phyloP scores from a whole-genome alignment of 2,888 invertebrate genomes.

The Troilus luridus region DNA sequence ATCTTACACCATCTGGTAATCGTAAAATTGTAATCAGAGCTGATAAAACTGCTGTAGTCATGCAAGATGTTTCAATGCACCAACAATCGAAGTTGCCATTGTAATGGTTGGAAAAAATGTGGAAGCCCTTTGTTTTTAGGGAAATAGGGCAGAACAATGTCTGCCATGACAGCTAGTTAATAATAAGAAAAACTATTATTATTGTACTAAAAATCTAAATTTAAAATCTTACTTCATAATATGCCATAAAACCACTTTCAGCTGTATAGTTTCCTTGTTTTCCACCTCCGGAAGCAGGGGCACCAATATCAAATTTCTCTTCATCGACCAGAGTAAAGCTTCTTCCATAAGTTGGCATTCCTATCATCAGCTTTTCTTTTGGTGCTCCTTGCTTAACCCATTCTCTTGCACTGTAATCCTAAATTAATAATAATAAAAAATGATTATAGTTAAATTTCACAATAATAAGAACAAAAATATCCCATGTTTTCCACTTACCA shows the following conservation, averaged over 20 bases:
- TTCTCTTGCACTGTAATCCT: constrained; percentile 91
- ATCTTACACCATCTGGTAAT: too few species aligned
- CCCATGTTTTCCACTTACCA: constrained; percentile 74
- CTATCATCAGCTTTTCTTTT: constrained; percentile 93
- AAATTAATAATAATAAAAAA: constrained; percentile 52
- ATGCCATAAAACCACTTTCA: constrained; percentile 95
- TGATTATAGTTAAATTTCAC: not conserved
- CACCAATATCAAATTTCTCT: constrained; percentile 92
- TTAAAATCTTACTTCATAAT: constrained; percentile 80
- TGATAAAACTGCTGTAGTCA: too few species aligned
- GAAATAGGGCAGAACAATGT: too few species aligned
- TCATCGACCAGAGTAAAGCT: constrained; percentile 90
- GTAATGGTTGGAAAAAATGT: too few species aligned
- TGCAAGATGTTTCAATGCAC: too few species aligned
- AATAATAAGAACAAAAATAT: not conserved
- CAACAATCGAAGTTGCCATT: too few species aligned
- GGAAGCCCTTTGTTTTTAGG: too few species aligned
- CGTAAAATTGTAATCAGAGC: too few species aligned
- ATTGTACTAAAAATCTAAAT: not conserved
- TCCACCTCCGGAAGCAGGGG: constrained; percentile 91
- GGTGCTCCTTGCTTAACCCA: constrained; percentile 96
- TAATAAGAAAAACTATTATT: not conserved
- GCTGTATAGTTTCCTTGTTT: constrained; percentile 88
- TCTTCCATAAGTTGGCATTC: constrained; percentile 94
- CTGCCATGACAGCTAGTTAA: too few species aligned